phyloP scores from a whole-genome alignment of 2,888 invertebrate species.

The Trissolcus japonicus region DNA sequence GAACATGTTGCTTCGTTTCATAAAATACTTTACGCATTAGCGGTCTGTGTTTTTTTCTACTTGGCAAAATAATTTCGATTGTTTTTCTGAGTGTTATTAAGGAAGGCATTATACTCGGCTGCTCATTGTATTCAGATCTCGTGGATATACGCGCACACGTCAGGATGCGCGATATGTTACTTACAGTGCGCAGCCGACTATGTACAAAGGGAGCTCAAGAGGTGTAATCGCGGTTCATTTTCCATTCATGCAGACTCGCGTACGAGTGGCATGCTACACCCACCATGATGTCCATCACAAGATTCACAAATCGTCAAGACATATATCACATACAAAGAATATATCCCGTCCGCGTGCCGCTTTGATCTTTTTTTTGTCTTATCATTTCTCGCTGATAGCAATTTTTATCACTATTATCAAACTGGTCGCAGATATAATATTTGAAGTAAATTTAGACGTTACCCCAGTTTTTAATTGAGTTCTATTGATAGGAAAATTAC shows the following conservation, averaged over 20 bases:
- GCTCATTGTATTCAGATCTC: slow-evolving; percentile 73
- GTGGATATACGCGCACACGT: slow-evolving; percentile 55
- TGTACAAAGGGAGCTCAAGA: slow-evolving; percentile 5
- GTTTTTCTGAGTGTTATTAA: slow-evolving; percentile 63
- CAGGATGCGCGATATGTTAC: slow-evolving; percentile 50
- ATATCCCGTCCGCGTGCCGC: slow-evolving; percentile 42
- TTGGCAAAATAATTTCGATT: slow-evolving; percentile 38
- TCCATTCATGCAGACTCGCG: slow-evolving; percentile 67
- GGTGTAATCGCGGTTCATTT: slow-evolving; percentile 63
- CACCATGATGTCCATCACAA: slow-evolving; percentile 56
- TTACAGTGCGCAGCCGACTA: slow-evolving; percentile 31
- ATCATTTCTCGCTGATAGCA: slow-evolving; percentile 14
- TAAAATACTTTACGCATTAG: slow-evolving; percentile 6
- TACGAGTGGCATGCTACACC: slow-evolving; percentile 59
- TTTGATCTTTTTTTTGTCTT: slow-evolving; percentile 49
- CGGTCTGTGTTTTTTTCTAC: slow-evolving; percentile 16
- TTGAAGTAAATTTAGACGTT: slow-evolving; percentile 18
- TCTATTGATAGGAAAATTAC: no score
- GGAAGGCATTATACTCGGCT: slow-evolving; percentile 65
- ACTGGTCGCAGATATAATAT: slow-evolving; percentile 43
- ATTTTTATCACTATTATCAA: slow-evolving; percentile 28
- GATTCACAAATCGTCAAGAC: slow-evolving; percentile 45
- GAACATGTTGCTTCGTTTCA: no score
- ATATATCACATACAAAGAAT: slow-evolving; percentile 37
- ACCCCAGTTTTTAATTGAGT: no score